Conservation (phyloP, 2,888 invertebrate genomes). For the Calliphora vomitoria region DNA sequence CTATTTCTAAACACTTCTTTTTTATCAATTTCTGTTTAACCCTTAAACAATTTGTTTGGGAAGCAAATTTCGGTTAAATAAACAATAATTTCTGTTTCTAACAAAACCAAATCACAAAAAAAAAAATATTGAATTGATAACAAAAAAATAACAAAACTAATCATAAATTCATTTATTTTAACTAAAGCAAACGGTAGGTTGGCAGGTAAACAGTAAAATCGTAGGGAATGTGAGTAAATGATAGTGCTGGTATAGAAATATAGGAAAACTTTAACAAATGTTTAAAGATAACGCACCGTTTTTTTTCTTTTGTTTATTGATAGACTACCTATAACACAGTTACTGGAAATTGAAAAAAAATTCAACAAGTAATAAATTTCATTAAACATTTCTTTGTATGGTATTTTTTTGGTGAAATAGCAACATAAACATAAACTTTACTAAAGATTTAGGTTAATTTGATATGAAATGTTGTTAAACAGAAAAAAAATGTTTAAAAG, state of each 20-base stretch:
- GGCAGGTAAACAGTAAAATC: not conserved
- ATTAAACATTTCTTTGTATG: not conserved
- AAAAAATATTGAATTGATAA: constrained; percentile 44
- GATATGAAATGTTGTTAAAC: constrained; percentile 30
- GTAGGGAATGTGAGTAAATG: not conserved
- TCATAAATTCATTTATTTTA: not conserved
- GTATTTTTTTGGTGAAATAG: not conserved
- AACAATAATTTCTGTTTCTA: not conserved
- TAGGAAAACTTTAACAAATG: constrained; percentile 4
- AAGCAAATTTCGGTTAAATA: constrained; percentile 41
- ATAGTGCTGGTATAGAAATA: too few relatives aligned
- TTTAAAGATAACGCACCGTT: constrained; percentile 44
- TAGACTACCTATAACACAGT: constrained; percentile 1
- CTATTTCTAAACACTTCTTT: too few relatives aligned
- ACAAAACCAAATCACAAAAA: constrained; percentile 14
- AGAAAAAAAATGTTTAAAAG: not conserved
- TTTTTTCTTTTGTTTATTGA: not conserved
- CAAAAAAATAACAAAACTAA: constrained; percentile 3
- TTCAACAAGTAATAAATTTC: constrained; percentile 18
- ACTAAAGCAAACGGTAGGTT: constrained; percentile 7
- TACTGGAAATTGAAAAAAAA: constrained; percentile 24
- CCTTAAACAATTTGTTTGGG: not conserved
- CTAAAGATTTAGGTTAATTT: constrained; percentile 57
- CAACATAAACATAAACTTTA: not conserved
- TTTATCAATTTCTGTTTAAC: not conserved